Base-by-base conservation (phyloP, 2,888 invertebrate genomes). In the Sympetrum striolatum region DNA sequence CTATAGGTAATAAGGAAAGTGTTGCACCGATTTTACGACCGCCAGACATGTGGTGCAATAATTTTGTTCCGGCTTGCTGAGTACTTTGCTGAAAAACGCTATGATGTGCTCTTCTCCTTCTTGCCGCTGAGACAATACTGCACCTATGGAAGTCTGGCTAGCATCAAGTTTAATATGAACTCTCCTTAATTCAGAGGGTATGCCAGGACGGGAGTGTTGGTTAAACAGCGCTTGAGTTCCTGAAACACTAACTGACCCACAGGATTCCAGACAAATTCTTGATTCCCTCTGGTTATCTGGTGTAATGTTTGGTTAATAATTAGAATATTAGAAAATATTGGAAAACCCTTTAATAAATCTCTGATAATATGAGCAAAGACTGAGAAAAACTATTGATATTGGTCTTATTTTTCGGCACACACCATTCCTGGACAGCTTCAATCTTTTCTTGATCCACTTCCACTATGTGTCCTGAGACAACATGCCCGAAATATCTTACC, bases 1-100 rank as follows among this genome's bases (percentile, higher is more conserved):
- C 3, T 64, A n/a, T 3, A 64, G 64, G 91, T 92, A 93, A 53
- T 92, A 92, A 80, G 92, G 92, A 86, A 93, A 93, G 91, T 93
- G 92, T 60, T 92, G 91, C 0, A 92, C 91, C 0, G 92, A 91
- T 73, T 92, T 91, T 0, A 92, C 91, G 10, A 92, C 91, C 12
- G 92, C 92, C 39, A 93, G 90, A 58, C 92, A 44, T 12, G 92
- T 92, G 0, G 92, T 92, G 58, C 92, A 93, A 81, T 92, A 92
- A 91, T 92, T 93, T 90, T 90, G 90, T 80, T 92, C 92, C 0
- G 92, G 90, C 90, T 92, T 92, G 22, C 80, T 92, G 18, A 92
- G 58, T 14, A 91, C 92, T 73, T 91, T 80, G 90, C 92, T 92
- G 79, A 90, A 92, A 90, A 92, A 93, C 22, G 90, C 92, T 22